phyloP scores from a whole-genome alignment of 2,797 vertebrate species.

The Eulemur mongoz region DNA sequence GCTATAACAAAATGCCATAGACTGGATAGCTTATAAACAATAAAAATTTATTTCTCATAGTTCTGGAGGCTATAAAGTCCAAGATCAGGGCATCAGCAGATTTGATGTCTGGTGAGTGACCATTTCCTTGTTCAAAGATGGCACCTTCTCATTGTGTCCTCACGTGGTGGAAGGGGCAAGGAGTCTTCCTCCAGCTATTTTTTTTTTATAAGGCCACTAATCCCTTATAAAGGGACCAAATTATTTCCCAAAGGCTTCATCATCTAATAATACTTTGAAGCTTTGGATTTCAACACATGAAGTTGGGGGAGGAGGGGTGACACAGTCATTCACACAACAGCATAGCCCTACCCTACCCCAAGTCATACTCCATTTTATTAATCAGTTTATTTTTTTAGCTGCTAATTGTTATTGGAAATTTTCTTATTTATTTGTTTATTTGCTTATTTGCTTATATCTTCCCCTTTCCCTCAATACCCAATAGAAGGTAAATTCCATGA shows the following conservation, averaged over 20 bases:
- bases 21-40: not conserved
- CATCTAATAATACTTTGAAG: not conserved
- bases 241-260: not conserved
- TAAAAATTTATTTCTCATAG: not conserved
- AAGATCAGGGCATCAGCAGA: not conserved
- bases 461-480: not conserved
- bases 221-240: not conserved
- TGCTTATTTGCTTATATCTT: not conserved
- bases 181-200: not conserved
- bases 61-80: not conserved
- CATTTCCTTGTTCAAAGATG: not conserved
- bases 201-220: not conserved
- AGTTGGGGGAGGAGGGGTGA: not conserved
- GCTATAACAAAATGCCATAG: not conserved
- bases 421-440: not conserved
- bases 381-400: not conserved
- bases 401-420: not conserved
- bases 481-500: not conserved
- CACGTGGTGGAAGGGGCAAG: not conserved
- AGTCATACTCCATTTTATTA: not conserved
- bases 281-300: not conserved
- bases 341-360: not conserved
- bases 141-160: not conserved
- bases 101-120: not conserved
- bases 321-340: not conserved